Conservation (phyloP, 1,140 invertebrate species). For the Periplaneta americana region DNA sequence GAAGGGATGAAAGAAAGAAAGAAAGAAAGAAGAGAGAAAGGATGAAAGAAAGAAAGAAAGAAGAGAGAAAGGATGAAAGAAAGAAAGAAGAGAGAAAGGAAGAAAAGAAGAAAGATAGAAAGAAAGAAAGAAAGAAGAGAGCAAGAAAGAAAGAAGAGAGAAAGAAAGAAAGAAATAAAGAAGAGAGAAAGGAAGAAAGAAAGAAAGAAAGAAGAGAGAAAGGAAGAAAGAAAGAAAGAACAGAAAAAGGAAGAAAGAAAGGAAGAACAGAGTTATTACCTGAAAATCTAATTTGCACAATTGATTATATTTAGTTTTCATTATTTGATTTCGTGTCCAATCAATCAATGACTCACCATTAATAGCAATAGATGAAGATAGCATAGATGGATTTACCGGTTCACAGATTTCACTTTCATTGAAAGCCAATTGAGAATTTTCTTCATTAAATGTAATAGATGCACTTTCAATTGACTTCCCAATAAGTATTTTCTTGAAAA, state of each 20-base stretch:
- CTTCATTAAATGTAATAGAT: no score
- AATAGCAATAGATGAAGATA: no score
- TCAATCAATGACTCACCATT: no score
- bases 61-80: background rate
- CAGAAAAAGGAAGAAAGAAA: background rate
- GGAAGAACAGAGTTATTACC: background rate
- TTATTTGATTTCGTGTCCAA: no score
- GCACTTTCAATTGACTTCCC: no score
- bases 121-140: background rate
- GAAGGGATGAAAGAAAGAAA: no score
- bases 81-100: background rate
- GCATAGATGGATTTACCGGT: no score
- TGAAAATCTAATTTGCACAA: no score
- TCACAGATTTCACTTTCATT: no score
- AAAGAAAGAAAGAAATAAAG: background rate
- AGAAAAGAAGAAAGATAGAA: background rate
- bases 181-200: background rate
- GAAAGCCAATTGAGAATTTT: no score
- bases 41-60: background rate
- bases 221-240: background rate
- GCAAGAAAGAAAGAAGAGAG: background rate
- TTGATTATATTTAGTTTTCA: no score
- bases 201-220: background rate
- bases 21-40: background rate
- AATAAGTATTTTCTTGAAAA: no score